phyloP scores from a whole-genome alignment of 2,888 invertebrate species.

The Boloria selene region DNA sequence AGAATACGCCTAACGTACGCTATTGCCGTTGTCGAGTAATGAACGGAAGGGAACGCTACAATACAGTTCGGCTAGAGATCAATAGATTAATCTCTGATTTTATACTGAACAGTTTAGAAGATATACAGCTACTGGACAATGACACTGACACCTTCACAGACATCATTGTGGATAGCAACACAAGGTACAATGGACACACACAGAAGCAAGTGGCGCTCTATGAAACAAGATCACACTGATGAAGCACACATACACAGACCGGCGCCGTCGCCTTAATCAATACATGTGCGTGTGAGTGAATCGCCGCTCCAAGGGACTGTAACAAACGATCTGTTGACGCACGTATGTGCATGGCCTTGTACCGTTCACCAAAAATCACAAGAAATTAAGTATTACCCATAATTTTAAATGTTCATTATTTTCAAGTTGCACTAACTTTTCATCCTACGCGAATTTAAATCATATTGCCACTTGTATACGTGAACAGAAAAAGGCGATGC shows the following conservation, averaged over 20 bases:
- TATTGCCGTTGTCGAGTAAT: constrained; percentile 67
- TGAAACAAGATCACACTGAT: constrained; percentile 59
- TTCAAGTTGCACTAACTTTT: constrained; percentile 35
- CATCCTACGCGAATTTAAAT: constrained; percentile 55
- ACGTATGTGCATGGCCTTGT: constrained; percentile 56
- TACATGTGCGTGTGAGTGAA: constrained; percentile 87
- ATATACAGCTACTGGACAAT: constrained; percentile 68
- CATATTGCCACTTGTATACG: constrained; percentile 48
- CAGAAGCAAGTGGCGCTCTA: constrained; percentile 51
- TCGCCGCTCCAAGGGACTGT: constrained; percentile 60
- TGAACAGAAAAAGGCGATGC: constrained; percentile 74
- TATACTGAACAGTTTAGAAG: constrained; percentile 62
- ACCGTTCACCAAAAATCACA: constrained; percentile 45
- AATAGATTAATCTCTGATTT: constrained; percentile 60
- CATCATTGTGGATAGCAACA: constrained; percentile 75
- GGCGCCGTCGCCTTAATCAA: constrained; percentile 83
- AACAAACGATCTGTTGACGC: constrained; percentile 39
- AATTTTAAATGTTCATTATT: not conserved
- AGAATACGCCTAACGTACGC: constrained; percentile 76
- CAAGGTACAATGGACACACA: constrained; percentile 73
- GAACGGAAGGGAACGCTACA: constrained; percentile 70
- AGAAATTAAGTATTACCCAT: constrained; percentile 10
- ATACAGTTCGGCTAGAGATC: constrained; percentile 61
- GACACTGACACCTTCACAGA: constrained; percentile 73
- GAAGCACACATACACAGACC: constrained; percentile 75